These are phyloP conservation scores for Tragelaphus strepsiceros DNA, from an alignment of 2,113 vertebrate genomes.

Conservation along the genomic window DNA sequence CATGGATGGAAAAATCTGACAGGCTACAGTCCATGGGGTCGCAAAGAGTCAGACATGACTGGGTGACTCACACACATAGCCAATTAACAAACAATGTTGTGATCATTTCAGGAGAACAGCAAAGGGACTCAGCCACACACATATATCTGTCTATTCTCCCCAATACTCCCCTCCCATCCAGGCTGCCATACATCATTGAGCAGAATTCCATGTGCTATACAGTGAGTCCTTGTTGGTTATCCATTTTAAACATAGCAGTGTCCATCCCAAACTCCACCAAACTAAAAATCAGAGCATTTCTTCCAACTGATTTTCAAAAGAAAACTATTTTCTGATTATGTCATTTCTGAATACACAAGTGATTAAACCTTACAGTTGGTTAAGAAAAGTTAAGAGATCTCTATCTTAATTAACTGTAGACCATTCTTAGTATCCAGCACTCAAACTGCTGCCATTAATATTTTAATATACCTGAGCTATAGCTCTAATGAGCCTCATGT, in stretches of 20 bases:
- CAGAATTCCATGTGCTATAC: neutral
- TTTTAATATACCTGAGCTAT: neutral
- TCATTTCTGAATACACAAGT: neutral
- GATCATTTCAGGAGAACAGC: neutral
- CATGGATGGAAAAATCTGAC: neutral
- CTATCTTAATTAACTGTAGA: neutral
- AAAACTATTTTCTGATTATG: neutral
- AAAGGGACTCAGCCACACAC: neutral
- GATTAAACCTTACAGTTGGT: neutral
- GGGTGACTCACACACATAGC: neutral
- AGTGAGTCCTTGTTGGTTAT: neutral
- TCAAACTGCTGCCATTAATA: neutral
- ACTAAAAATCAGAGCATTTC: neutral
- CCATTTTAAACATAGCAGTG: neutral
- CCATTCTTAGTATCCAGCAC: neutral
- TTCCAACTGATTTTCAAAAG: neutral
- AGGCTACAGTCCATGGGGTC: neutral
- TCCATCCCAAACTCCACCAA: neutral
- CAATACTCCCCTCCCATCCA: neutral
- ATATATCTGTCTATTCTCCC: neutral
- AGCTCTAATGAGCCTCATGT: neutral
- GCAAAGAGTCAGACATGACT: neutral
- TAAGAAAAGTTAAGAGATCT: neutral
- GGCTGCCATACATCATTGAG: neutral
- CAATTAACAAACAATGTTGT: neutral